These are phyloP conservation scores for Dicentrarchus labrax DNA, from an alignment of 2,113 vertebrate species.

Conservation along the genomic window DNA sequence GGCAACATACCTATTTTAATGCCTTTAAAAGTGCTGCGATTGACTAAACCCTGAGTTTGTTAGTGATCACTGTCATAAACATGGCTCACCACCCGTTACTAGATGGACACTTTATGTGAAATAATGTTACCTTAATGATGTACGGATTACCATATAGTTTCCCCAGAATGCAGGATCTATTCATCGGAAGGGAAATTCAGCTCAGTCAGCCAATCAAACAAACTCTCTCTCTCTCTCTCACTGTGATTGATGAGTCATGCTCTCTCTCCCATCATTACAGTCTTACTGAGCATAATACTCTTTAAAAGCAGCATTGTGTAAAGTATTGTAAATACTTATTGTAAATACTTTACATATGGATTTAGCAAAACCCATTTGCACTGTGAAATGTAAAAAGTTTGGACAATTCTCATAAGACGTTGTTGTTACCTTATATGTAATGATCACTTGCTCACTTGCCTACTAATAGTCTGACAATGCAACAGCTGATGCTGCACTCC, in stretches of 20 bases:
- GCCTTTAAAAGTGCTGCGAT: neutral
- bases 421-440: neutral
- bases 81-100: neutral
- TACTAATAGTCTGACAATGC: constrained; percentile 23
- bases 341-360: neutral
- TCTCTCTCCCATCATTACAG: neutral
- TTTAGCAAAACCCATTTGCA: neutral
- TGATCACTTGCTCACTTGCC: constrained; percentile 13
- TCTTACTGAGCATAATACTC: constrained; percentile 1
- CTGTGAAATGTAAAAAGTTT: neutral
- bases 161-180: neutral
- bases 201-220: constrained; percentile 31
- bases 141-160: neutral
- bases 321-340: neutral
- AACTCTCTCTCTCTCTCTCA: neutral
- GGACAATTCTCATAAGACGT: neutral
- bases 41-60: neutral
- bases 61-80: neutral
- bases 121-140: neutral
- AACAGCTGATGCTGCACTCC: constrained; percentile 42
- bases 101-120: neutral
- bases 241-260: constrained; percentile 27
- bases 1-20: neutral
- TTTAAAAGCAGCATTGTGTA: neutral
- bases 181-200: constrained; percentile 30